Conservation (phyloP, 2,113 vertebrate genomes). For the Aegotheles bennettii region DNA sequence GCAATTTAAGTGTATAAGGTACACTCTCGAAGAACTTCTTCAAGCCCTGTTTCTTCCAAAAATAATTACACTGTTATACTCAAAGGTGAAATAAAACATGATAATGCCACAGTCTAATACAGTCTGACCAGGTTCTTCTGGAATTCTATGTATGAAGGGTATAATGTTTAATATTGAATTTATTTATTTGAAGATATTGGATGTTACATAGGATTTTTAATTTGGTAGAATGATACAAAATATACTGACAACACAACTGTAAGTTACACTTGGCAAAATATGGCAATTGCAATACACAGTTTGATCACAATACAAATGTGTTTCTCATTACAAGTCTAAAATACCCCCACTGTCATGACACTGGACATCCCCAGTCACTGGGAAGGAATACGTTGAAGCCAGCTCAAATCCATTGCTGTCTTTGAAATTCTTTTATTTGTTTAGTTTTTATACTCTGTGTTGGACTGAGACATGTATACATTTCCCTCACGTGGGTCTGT, state of each 20-base stretch:
- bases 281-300: background rate
- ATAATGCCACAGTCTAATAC: background rate
- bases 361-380: rapidly evolving
- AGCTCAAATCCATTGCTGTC: background rate
- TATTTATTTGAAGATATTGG: background rate
- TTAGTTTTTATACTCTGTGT: background rate
- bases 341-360: background rate
- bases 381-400: background rate
- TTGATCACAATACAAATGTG: background rate
- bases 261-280: background rate
- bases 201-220: background rate
- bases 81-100: background rate
- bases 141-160: background rate
- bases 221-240: background rate
- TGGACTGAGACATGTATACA: background rate
- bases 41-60: background rate
- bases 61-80: background rate
- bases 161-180: background rate
- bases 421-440: background rate
- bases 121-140: background rate
- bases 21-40: background rate
- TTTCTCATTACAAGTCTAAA: background rate
- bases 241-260: background rate
- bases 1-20: background rate
- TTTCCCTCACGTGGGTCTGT: background rate